Conservation (phyloP, 53 echinoderm and acorn worm species). For the Astropecten irregularis region DNA sequence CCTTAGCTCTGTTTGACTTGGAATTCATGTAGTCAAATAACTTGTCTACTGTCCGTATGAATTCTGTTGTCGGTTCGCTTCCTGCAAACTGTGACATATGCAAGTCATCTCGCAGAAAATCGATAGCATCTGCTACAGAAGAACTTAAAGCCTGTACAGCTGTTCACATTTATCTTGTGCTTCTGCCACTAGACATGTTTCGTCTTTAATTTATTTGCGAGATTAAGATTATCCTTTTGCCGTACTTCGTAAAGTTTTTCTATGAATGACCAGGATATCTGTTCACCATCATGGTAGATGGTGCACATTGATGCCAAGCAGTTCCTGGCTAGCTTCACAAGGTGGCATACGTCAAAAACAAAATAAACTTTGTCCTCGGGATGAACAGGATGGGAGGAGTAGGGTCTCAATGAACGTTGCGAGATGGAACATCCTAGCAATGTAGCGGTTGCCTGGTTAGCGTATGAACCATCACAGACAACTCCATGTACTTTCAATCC, state of each 20-base stretch:
- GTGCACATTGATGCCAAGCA: slow-evolving; percentile 57
- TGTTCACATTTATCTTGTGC: slow-evolving; percentile 59
- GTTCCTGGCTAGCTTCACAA: slow-evolving; percentile 58
- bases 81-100: slow-evolving; percentile 43
- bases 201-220: slow-evolving; percentile 61
- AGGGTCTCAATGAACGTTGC: background rate
- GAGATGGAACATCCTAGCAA: slow-evolving; percentile 11
- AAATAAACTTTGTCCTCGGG: slow-evolving; percentile 64
- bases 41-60: slow-evolving; percentile 63
- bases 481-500: slow-evolving; percentile 47
- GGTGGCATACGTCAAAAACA: slow-evolving; percentile 71
- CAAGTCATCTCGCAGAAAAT: slow-evolving; percentile 59
- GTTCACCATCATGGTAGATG: slow-evolving; percentile 48
- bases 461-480: slow-evolving; percentile 44
- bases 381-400: slow-evolving; percentile 54
- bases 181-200: slow-evolving; percentile 59
- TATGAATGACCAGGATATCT: slow-evolving; percentile 65
- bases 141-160: slow-evolving; percentile 61
- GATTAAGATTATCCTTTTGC: slow-evolving; percentile 51
- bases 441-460: slow-evolving; percentile 39
- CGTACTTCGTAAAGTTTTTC: slow-evolving; percentile 58
- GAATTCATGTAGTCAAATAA: slow-evolving; percentile 73
- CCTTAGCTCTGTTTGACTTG: slow-evolving; percentile 14
- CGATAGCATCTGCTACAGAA: slow-evolving; percentile 68
- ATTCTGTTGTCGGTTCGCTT: slow-evolving; percentile 68